A percentile compares a stretch with the other conserved stretches of the same genome.
Conservation (phyloP, 2,113 vertebrate species). For the Rhynchomys soricoides region DNA sequence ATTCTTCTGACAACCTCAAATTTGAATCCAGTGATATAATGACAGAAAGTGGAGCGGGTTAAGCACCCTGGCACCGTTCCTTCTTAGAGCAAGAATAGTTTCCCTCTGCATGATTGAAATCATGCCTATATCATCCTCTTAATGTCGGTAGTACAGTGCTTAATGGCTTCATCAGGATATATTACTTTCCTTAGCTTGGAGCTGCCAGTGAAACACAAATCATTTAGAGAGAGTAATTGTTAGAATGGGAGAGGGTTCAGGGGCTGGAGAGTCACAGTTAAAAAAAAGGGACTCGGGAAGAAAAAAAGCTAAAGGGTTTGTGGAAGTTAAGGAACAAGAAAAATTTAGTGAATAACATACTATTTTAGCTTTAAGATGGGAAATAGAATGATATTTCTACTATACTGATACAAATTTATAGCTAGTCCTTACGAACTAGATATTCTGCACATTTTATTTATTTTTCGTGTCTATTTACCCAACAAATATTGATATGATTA, state of each 20-base stretch:
- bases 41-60: conserved; percentile 60
- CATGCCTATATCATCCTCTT: conserved; percentile 71
- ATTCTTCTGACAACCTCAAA: conserved; percentile 58
- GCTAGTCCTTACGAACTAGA: background rate
- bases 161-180: conserved; percentile 79
- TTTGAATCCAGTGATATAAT: conserved; percentile 69
- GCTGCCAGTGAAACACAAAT: conserved; percentile 73
- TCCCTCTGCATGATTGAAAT: conserved; percentile 76
- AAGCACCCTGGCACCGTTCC: conserved; percentile 55
- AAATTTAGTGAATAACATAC: background rate
- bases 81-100: conserved; percentile 58
- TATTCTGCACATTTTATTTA: background rate
- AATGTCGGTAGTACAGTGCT: conserved; percentile 71
- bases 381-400: background rate
- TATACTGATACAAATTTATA: background rate
- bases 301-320: background rate
- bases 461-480: background rate
- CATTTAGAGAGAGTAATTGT: conserved; percentile 70
- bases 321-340: conserved; percentile 32
- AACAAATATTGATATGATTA: background rate
- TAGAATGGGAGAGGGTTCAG: conserved; percentile 38
- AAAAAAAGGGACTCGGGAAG: conserved; percentile 1
- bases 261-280: conserved; percentile 18
- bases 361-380: background rate
- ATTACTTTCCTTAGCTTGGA: conserved; percentile 69